Evolutionary conservation across 2,888 invertebrate genomes (phyloP).

Genomic region (Brenthis daphne): DNA sequence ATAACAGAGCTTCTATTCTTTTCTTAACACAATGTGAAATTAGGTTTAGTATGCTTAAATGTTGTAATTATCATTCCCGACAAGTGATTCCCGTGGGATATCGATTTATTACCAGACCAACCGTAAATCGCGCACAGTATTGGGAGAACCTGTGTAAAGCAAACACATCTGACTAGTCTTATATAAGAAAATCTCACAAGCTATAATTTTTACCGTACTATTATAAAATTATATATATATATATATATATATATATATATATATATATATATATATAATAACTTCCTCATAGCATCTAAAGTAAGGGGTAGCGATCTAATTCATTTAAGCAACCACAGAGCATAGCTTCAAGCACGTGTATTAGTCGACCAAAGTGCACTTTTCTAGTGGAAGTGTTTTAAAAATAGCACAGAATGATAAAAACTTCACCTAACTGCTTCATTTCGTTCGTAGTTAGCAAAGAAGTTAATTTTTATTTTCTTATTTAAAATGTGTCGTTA

Average conservation of each 20-base stretch:
- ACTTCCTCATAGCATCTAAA: conserved; percentile 18
- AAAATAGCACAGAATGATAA: conserved; percentile 28
- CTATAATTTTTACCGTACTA: neutral
- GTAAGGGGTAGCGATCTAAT: conserved; percentile 23
- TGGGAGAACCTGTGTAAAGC: no score
- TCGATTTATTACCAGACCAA: no score
- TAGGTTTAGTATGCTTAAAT: no score
- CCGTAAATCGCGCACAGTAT: no score
- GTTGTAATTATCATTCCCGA: no score
- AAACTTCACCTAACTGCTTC: conserved; percentile 4
- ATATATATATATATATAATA: no score
- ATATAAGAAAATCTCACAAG: neutral
- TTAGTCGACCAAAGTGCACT: conserved; percentile 29
- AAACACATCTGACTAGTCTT: neutral
- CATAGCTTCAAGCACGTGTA: conserved; percentile 19
- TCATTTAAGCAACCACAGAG: conserved; percentile 22
- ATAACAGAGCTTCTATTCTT: no score
- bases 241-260: no score
- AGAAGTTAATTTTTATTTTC: no score
- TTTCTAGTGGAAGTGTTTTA: conserved; percentile 18
- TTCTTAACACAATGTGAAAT: no score
- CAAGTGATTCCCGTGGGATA: no score
- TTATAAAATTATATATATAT: neutral
- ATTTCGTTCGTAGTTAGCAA: neutral
- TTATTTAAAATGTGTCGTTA: no score